Conservation (phyloP, 1,140 invertebrate genomes). For the Sycobia sp. region DNA sequence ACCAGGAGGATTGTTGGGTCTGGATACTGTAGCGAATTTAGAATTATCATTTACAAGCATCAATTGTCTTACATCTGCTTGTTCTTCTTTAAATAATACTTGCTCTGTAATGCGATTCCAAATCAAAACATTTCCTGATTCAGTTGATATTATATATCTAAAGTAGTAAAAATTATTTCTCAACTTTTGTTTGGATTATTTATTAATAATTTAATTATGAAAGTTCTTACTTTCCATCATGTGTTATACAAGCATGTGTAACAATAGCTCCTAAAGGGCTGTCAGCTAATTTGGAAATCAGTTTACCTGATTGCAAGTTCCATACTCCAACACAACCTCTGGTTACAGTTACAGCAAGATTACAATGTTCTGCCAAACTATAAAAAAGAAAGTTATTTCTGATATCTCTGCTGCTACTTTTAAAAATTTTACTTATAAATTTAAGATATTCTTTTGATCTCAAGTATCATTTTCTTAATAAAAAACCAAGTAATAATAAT, state of each 20-base stretch:
- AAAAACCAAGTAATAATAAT: no score
- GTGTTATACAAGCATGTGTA: slow-evolving; percentile 88
- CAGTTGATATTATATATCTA: slow-evolving; percentile 83
- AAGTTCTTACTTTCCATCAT: slow-evolving; percentile 72
- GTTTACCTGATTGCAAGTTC: slow-evolving; percentile 85
- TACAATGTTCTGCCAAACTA: slow-evolving; percentile 75
- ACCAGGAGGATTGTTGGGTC: slow-evolving; percentile 66
- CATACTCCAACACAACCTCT: slow-evolving; percentile 93
- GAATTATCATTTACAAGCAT: slow-evolving; percentile 81
- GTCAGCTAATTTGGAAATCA: slow-evolving; percentile 86
- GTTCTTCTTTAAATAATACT: slow-evolving; percentile 83
- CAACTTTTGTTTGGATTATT: not conserved
- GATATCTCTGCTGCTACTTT: no score
- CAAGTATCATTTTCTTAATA: no score
- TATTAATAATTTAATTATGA: no score
- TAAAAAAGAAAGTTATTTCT: no score
- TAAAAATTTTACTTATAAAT: no score
- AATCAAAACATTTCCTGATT: slow-evolving; percentile 89
- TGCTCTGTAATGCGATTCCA: slow-evolving; percentile 88
- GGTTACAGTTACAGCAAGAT: slow-evolving; percentile 85
- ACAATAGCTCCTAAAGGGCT: slow-evolving; percentile 93
- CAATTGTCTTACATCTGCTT: slow-evolving; percentile 85
- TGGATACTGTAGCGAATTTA: slow-evolving; percentile 85
- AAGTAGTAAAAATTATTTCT: not conserved
- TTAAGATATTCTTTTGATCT: no score